These are phyloP conservation scores for Lycocerus yunnanus DNA, from an alignment of 2,888 invertebrate species.

Conservation along the genomic window DNA sequence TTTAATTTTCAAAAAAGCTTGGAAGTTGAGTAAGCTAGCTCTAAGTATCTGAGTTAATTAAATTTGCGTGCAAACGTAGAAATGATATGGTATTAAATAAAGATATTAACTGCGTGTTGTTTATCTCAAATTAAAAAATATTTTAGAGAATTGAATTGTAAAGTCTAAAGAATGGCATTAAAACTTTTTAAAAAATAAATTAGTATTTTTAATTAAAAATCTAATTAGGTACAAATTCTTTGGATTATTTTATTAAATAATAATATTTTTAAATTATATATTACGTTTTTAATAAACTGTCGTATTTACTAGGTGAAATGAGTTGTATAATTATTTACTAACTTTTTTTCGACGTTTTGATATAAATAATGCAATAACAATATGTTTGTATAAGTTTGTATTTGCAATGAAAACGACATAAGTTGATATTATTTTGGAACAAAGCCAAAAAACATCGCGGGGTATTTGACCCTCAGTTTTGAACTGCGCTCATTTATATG, in stretches of 20 bases:
- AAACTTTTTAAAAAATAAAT: neutral
- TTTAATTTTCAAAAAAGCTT: too few relatives aligned
- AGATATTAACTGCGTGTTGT: neutral
- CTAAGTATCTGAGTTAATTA: neutral
- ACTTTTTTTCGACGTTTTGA: neutral
- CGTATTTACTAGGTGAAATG: neutral
- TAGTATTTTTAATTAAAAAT: neutral
- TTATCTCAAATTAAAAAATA: neutral
- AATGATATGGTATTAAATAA: neutral
- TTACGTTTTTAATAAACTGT: too few relatives aligned
- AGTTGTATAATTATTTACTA: neutral
- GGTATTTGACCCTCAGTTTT: slow-evolving; percentile 20
- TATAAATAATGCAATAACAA: slow-evolving; percentile 21
- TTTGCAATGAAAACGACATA: slow-evolving; percentile 17
- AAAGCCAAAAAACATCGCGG: slow-evolving; percentile 22
- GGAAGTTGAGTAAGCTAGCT: neutral
- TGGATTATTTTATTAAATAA: neutral
- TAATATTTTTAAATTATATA: neutral
- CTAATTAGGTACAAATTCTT: neutral
- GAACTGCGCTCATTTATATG: slow-evolving; percentile 17
- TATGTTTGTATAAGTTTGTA: slow-evolving; percentile 22
- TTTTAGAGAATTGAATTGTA: neutral
- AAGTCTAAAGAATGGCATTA: neutral
- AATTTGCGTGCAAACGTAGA: neutral
- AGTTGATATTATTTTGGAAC: slow-evolving; percentile 26